Evolutionary conservation across 2,113 vertebrate species (phyloP).

Genomic region (Lanius ludovicianus): DNA sequence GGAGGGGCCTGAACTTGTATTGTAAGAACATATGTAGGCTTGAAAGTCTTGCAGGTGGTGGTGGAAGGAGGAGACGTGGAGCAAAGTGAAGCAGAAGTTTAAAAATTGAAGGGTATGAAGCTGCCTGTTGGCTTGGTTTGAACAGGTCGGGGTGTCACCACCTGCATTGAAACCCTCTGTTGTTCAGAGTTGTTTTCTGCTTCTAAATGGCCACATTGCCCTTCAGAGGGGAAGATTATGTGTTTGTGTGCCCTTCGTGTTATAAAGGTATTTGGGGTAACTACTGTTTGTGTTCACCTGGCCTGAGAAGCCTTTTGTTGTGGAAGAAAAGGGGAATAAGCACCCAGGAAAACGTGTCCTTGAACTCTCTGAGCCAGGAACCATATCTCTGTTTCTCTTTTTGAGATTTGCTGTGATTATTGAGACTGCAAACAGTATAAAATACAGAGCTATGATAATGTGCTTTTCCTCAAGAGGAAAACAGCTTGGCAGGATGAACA

Average conservation of each 20-base stretch:
- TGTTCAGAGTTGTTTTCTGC: neutral
- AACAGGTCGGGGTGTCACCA: neutral
- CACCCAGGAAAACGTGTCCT: neutral
- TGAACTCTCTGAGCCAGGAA: neutral
- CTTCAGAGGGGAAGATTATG: neutral
- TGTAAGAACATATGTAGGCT: neutral
- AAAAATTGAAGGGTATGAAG: accelerated
- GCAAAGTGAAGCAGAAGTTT: accelerated
- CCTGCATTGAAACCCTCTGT: neutral
- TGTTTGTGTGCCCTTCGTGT: neutral
- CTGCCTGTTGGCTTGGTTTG: neutral
- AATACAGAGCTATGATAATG: neutral
- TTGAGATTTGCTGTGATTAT: neutral
- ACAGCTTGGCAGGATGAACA: neutral
- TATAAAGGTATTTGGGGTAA: neutral
- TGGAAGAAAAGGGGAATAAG: neutral
- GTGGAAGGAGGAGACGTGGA: neutral
- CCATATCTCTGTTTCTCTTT: neutral
- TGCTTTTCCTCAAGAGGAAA: neutral
- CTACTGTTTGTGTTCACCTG: accelerated
- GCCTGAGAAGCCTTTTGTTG: neutral
- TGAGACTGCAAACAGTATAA: neutral
- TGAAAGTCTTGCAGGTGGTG: neutral
- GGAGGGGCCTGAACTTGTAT: neutral
- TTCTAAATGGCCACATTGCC: neutral